Evolutionary conservation across 2,797 vertebrate species (phyloP), one percentile per base, ranked within the genome.

Genomic region (Pygocentrus nattereri): DNA sequence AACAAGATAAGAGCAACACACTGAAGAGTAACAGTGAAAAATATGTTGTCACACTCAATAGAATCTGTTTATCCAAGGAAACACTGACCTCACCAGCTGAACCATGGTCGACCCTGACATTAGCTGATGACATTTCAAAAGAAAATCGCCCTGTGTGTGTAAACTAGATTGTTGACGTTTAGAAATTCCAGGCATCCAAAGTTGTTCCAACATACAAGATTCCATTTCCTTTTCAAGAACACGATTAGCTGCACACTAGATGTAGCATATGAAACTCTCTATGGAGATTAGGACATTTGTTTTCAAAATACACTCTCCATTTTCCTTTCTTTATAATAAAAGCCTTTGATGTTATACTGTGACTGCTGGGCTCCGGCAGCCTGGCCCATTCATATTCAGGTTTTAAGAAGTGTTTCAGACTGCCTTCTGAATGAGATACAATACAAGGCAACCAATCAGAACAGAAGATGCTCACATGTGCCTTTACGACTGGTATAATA

Each of bases 101-200:
- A 41, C 59, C 27, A 21, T 68, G 49, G 38, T 52, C n/a, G n/a
- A 31, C 23, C 38, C 21, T 34, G 25, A 34, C 18, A 30, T 12
- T 27, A 52, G 30, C 21, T 38, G n/a, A 81, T 68, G 41, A 44
- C 50, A 65, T 56, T 54, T 58, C 19, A 44, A 65, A 74, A 27
- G 12, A 79, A 68, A 38, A 16, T 64, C 58, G 2, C 41, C 2
- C 15, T 27, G 23, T 64, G 15, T 73, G 30, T 50, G 52, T 81
- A 19, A 21, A 21, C 10, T 44, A 49, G 13, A 74, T 31, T 5
- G 23, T 18, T 72, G 25, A 52, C 19, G 12, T 79, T 62, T 10
- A 61, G 44, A 80, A 13, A 54, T 44, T 19, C 50, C 25, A 18
- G 15, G 30, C 58, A 31, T 25, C 30, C 27, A 68, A 41, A 61